Evolutionary conservation across 2,113 vertebrate genomes (phyloP).

Genomic region (Genyomyrus donnyi): DNA sequence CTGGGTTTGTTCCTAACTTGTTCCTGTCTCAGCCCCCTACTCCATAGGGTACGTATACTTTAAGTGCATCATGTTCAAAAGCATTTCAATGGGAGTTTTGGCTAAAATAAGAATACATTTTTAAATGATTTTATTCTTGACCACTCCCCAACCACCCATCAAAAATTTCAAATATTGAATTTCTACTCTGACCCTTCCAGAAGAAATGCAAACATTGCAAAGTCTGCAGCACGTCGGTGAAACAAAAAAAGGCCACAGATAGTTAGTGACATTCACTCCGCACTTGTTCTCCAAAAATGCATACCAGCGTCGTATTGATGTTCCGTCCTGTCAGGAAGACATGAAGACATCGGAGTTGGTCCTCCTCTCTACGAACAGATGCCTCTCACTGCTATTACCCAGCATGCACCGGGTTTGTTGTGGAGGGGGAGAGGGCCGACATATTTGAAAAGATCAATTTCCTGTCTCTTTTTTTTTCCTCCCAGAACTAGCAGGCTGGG

Average conservation of each 20-base stretch:
- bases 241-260: background rate
- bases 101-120: background rate
- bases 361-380: background rate
- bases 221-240: background rate
- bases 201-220: background rate
- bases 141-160: background rate
- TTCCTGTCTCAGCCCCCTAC: background rate
- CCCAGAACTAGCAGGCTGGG: background rate
- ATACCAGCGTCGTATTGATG: background rate
- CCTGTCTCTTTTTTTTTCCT: background rate
- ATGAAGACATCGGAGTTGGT: background rate
- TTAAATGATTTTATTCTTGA: background rate
- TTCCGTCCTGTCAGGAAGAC: background rate
- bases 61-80: background rate
- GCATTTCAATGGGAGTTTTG: background rate
- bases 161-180: background rate
- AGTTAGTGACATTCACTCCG: background rate
- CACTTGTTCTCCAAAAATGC: background rate
- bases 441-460: slow-evolving; percentile 18
- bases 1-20: background rate
- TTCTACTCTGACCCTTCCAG: background rate
- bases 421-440: background rate
- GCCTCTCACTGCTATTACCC: background rate
- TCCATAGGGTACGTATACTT: background rate
- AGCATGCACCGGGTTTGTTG: background rate